Base-by-base conservation (phyloP, 2,113 vertebrate species). In the Lutjanus erythropterus region DNA sequence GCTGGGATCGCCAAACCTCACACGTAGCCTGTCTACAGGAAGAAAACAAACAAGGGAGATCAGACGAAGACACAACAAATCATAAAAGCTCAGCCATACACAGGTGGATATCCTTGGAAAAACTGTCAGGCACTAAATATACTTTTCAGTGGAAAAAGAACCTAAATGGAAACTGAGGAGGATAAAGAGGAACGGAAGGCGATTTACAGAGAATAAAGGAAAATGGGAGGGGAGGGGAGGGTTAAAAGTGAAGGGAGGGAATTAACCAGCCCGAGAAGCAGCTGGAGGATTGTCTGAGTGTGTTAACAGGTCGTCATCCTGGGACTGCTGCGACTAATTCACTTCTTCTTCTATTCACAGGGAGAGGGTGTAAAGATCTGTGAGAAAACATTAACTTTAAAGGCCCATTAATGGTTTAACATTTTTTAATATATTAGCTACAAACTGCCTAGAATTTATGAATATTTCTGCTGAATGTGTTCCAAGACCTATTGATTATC, bases 1-100 rank as follows among this genome's bases (percentile, higher is more conserved):
- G n/a, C 67, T 55, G 49, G 5, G 58, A 64, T 55, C 49, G 39
- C 21, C 35, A 73, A 37, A 64, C 31, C 16, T 64, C 31, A 31
- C 15, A n/a, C 4, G 2, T 23, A 55, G 23, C 37, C 15, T 53
- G 35, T 44, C 59, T 44, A 10, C 49, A 50, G 35, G 50, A 27
- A 70, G 33, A 41, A 19, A 41, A 41, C 58, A 31, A 41, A 11
- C 15, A 37, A 21, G 35, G 44, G 33, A 35, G 37, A 37, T 37
- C 12, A 50, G 19, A 31, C 31, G 9, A 37, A 16, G 58, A 50
- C 10, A 15, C 1, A 41, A 7, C 1, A 41, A 27, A 49, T 21
- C 3, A 19, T 37, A 15, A 39, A 62, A 39, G 15, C 16, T 29
- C 10, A 47, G 27, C 0, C 8, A 5, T 16, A 39, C 49, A 50